Evolutionary conservation across 2,797 vertebrate species (phyloP).

Genomic region (Philypnodon macrostomus): DNA sequence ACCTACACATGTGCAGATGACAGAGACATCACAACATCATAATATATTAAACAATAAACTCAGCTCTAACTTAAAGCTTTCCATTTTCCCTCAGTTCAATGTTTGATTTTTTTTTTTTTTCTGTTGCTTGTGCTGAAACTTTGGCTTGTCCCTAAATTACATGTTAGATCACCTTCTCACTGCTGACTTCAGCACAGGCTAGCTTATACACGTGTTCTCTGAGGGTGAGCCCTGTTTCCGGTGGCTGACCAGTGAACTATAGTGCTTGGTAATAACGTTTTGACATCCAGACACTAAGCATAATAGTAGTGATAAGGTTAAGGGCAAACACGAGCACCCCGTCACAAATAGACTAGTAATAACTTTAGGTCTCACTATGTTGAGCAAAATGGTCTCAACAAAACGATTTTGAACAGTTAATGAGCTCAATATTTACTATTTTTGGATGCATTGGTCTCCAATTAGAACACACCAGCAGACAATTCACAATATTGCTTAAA

Average conservation of each 20-base stretch:
- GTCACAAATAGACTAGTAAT: background rate
- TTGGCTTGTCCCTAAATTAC: conserved; percentile 60
- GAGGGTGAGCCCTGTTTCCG: conserved; percentile 63
- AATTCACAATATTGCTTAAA: conserved; percentile 28
- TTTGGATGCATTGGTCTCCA: background rate
- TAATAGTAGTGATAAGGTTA: conserved; percentile 10
- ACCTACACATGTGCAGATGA: conserved; percentile 31
- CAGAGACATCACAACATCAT: conserved; percentile 31
- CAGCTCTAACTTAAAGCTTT: conserved; percentile 12
- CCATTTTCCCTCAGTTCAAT: no score
- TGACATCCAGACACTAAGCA: conserved; percentile 15
- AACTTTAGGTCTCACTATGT: conserved; percentile 9
- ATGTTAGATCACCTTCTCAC: conserved; percentile 64
- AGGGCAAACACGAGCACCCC: background rate
- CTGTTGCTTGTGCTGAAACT: conserved; percentile 31
- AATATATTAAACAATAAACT: background rate
- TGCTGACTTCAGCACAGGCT: conserved; percentile 67
- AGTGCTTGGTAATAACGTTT: background rate
- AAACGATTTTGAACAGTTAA: no score
- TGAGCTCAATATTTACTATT: background rate
- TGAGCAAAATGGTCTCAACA: conserved; percentile 10
- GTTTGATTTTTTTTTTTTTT: no score
- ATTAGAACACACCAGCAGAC: conserved; percentile 21
- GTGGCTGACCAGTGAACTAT: conserved; percentile 58
- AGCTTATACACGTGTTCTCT: conserved; percentile 77